Base-by-base conservation (phyloP, 2,113 vertebrate genomes). In the Rhea americana region DNA sequence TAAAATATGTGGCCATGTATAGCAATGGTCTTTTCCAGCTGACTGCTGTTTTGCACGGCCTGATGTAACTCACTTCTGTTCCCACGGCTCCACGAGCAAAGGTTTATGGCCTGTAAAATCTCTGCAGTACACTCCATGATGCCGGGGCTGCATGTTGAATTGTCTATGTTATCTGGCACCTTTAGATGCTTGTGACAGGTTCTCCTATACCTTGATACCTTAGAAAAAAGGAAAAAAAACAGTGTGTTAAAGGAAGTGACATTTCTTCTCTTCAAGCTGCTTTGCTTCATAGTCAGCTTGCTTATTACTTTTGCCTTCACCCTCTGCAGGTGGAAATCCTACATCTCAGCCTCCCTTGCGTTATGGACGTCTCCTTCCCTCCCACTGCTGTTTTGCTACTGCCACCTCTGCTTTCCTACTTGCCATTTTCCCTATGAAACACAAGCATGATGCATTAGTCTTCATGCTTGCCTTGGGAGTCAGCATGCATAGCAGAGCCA, bases 281-380 rank as follows among this genome's bases (percentile, higher is more conserved):
- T 90, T 63, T 82, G 7, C 26, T 45, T 47, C 9, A 3, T 15
- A 66, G 18, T 9, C 66, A 51, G 3, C 48, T 39, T 72, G 24
- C 67, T 85, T 48, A 17, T 75, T 43, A 25, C 32, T 72, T 81
- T 30, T 55, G 55, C 22, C 43, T 82, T 78, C 62, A 50, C 45
- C 48, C 11, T 71, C 77, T 61, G 16, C 0, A 0, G 30, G n/a
- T 24, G 8, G 3, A 67, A 83, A 5, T 35, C 1, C 0, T 24
- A 8, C 30, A 11, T 13, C 37, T 59, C 35, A 65, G 2, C 51
- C 43, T 59, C 25, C 58, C 51, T 84, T 22, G 3, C 17, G 32
- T 61, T 48, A 79, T 3, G 2, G 4, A 26, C 16, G 75, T 47
- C 15, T 51, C 66, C 78, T 73, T 50, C 62, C 50, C 50, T 90